A percentile compares a stretch with the other conserved stretches of the same genome.
Evolutionary conservation across 2,888 invertebrate species (phyloP).

Genomic region (Tipula confusa): DNA sequence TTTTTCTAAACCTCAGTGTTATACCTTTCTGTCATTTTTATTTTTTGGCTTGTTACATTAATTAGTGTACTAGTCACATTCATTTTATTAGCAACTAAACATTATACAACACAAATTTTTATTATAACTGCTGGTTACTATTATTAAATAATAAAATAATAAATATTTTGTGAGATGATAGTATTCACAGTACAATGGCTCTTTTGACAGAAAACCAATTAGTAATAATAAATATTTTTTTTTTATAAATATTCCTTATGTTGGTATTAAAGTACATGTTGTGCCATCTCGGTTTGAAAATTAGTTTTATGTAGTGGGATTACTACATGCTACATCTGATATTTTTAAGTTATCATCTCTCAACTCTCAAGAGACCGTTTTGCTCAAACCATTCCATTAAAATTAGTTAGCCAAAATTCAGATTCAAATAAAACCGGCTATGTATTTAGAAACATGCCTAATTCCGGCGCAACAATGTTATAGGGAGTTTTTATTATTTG

Average conservation of each 20-base stretch:
- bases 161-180: background rate
- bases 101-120: background rate
- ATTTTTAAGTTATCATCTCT: no score
- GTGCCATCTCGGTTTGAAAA: background rate
- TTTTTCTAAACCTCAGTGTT: background rate
- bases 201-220: background rate
- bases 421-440: no score
- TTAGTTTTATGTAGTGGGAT: background rate
- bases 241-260: background rate
- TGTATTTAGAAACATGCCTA: no score
- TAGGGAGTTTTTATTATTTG: no score
- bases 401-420: no score
- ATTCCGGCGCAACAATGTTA: no score
- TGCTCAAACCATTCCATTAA: no score
- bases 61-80: background rate
- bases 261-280: background rate
- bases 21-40: background rate
- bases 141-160: conserved; percentile 4
- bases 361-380: no score
- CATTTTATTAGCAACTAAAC: background rate
- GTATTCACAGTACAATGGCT: background rate
- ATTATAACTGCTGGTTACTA: background rate
- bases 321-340: no score
- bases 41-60: background rate
- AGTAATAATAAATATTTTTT: background rate